Evolutionary conservation across 2,113 vertebrate genomes (phyloP), one percentile per base, ranked within the genome.

Genomic region (Apaloderma vittatum): DNA sequence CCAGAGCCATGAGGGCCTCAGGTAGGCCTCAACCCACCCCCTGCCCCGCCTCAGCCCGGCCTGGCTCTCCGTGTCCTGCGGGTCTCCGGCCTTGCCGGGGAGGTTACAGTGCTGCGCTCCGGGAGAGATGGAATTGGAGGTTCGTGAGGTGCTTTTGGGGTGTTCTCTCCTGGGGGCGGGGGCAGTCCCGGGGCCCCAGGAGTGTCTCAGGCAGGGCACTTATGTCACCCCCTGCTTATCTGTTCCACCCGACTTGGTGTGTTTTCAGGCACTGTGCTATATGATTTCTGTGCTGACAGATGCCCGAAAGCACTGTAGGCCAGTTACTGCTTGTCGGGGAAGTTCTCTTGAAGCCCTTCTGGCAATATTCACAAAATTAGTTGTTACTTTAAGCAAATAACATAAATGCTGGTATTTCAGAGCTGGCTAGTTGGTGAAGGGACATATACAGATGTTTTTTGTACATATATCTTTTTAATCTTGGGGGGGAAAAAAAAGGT

Each of bases 401-500:
- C 13, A 12, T 1, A 17, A 17, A 7, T 23, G 22, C 8, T 17
- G 45, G 0, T 12, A 2, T 52, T 52, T 66, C 45, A 14, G 45
- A 58, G 57, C 32, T 20, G 57, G 11, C 5, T 20, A 3, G 22
- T 1, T 57, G 84, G 6, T 46, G 45, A 27, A 6, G 6, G 48
- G 34, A 1, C 2, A 0, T 0, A 1, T 24, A 8, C 11, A 18
- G 24, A 1, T 51, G 52, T 29, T 51, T 54, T 71, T 29, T 8
- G 30, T 11, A 6, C n/a, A 14, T 22, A 1, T 6, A 3, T 12
- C 5, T 20, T 43, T 30, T 48, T 22, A 11, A 11, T 40, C 34
- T 19, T 48, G 15, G 26, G 26, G 26, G 30, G 30, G 30, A n/a
- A 8, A 36, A 13, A 58, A 11, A 9, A 30, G 27, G 24, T 45